Evolutionary conservation across 2,888 invertebrate genomes (phyloP).

Genomic region (Phasia obesa): DNA sequence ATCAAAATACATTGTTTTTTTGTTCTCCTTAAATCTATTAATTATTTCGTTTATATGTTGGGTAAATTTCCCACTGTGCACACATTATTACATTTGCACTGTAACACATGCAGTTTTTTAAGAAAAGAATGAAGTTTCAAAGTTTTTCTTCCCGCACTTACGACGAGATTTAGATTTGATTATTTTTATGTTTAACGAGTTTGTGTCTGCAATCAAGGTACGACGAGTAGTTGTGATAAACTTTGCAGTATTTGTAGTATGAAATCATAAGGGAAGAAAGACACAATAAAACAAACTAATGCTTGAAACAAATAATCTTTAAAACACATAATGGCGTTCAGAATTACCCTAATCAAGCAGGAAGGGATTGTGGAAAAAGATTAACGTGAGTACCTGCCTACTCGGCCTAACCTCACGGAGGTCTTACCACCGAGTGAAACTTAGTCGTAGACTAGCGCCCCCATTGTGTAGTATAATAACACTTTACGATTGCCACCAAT

Average conservation of each 20-base stretch:
- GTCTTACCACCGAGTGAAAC: no score
- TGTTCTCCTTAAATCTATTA: no score
- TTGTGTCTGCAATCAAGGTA: constrained; percentile 60
- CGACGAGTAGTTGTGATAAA: constrained; percentile 31
- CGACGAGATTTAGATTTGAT: not conserved
- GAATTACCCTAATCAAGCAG: no score
- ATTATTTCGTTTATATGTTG: no score
- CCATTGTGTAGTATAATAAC: no score
- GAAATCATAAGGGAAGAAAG: constrained; percentile 4
- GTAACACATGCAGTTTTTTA: constrained; percentile 24
- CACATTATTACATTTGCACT: constrained; percentile 25
- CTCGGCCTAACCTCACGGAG: no score
- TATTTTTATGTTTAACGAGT: not conserved
- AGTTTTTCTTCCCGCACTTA: not conserved
- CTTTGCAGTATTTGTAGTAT: constrained; percentile 54
- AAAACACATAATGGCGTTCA: no score
- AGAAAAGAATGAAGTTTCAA: not conserved
- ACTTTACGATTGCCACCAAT: no score
- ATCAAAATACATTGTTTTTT: no score
- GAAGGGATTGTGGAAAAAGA: no score
- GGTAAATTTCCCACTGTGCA: not conserved
- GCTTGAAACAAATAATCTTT: constrained; percentile 23
- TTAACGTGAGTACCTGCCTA: no score
- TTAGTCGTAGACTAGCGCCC: no score
- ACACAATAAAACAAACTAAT: constrained; percentile 16